phyloP scores from a whole-genome alignment of 1,140 invertebrate species.

The Caenorhabditis brenneri region DNA sequence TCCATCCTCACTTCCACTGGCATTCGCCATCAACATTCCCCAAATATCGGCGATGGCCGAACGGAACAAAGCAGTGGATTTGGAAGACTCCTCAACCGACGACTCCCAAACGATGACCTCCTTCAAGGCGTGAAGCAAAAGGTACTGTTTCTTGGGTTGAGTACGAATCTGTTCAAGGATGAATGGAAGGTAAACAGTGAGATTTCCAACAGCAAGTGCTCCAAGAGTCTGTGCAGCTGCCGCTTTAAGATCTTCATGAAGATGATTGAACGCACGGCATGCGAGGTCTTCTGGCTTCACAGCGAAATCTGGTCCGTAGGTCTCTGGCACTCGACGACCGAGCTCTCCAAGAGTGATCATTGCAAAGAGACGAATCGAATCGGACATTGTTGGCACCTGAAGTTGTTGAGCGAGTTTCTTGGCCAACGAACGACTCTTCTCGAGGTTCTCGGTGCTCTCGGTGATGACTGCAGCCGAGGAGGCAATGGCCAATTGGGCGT shows the following conservation, averaged over 20 bases:
- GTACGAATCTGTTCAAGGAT: conserved; percentile 89
- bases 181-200: conserved; percentile 89
- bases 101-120: conserved; percentile 78
- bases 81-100: neutral
- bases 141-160: conserved; percentile 90
- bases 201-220: conserved; percentile 85
- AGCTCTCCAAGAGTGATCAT: conserved; percentile 93
- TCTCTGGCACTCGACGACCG: conserved; percentile 76
- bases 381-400: neutral
- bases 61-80: neutral
- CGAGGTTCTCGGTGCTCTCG: conserved; percentile 34
- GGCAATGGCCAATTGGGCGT: conserved; percentile 69
- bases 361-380: conserved; percentile 85
- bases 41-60: conserved; percentile 15
- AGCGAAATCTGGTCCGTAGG: conserved; percentile 36
- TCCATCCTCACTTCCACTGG: conserved; percentile 41
- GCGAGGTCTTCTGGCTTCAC: conserved; percentile 74
- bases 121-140: conserved; percentile 93
- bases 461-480: conserved; percentile 60
- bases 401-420: conserved; percentile 66
- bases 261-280: conserved; percentile 74
- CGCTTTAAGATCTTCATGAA: conserved; percentile 80
- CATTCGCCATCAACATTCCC: conserved; percentile 40
- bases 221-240: conserved; percentile 93
- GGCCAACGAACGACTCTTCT: conserved; percentile 63